Conservation (phyloP, 2,888 invertebrate species). For the Rutpela maculata region DNA sequence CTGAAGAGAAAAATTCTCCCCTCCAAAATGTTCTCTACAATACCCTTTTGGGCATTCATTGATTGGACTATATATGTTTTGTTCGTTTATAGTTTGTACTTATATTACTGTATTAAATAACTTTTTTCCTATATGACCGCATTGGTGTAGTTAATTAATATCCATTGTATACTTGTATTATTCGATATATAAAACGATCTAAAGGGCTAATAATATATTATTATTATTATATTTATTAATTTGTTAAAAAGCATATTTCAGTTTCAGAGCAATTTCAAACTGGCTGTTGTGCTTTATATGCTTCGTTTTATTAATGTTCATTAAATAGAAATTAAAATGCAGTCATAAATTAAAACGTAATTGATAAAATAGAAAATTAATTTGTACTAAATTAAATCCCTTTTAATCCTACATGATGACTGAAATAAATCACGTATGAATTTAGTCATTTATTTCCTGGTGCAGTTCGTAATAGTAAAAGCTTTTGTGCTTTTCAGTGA, state of each 20-base stretch:
- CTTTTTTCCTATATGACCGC: no score
- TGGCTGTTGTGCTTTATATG: not conserved
- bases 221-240: not conserved
- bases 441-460: constrained; percentile 42
- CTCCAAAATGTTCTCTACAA: no score
- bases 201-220: no score
- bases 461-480: not conserved
- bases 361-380: constrained; percentile 49
- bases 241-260: not conserved
- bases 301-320: constrained; percentile 32
- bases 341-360: constrained; percentile 36
- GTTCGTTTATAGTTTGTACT: no score
- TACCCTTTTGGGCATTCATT: no score
- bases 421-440: constrained; percentile 45
- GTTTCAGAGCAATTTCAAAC: not conserved
- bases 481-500: not conserved
- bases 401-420: constrained; percentile 46
- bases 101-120: no score
- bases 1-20: no score
- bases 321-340: constrained; percentile 32
- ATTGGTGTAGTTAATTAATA: no score
- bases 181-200: no score
- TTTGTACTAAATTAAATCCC: constrained; percentile 42
- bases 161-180: no score
- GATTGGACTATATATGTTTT: no score